These are phyloP conservation scores for Drosophila borborema DNA, from an alignment of 2,888 invertebrate genomes.

Conservation along the genomic window DNA sequence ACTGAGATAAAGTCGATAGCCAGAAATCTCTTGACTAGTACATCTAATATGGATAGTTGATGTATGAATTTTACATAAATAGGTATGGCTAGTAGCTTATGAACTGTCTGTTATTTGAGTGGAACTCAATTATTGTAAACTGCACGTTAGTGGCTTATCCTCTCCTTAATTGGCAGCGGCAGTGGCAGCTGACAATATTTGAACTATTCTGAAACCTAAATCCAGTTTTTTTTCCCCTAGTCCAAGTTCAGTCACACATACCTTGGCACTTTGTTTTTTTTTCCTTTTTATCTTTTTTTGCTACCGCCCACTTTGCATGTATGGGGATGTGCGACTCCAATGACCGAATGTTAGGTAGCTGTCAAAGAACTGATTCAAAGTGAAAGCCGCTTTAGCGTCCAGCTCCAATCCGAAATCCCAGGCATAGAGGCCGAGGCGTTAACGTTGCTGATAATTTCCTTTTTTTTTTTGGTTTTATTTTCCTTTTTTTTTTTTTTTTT, in stretches of 20 bases:
- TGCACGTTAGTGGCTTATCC: conserved; percentile 1
- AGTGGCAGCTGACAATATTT: conserved; percentile 5
- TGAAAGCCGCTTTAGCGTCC: conserved; percentile 16
- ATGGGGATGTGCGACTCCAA: not conserved
- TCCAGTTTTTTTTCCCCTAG: not conserved
- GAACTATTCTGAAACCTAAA: conserved; percentile 5
- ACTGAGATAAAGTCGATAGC: not conserved
- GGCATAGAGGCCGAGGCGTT: conserved; percentile 7
- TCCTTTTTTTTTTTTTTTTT: conserved; percentile 6
- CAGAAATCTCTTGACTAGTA: not conserved
- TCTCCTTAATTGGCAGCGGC: not conserved
- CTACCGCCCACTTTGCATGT: conserved; percentile 6
- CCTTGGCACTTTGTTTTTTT: not conserved
- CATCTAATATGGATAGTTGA: not conserved
- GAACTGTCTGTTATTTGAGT: not conserved
- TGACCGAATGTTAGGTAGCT: conserved; percentile 18
- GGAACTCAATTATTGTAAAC: not conserved
- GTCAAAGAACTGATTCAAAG: conserved; percentile 30
- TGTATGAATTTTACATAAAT: not conserved
- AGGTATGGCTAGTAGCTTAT: not conserved
- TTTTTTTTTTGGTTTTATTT: conserved; percentile 14
- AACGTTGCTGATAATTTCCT: conserved; percentile 21
- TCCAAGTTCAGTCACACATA: not conserved
- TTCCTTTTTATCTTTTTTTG: not conserved
- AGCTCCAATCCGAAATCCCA: conserved; percentile 9